Evolutionary conservation across 2,797 vertebrate genomes (phyloP).

Genomic region (Sebastiscus albofasciatus): DNA sequence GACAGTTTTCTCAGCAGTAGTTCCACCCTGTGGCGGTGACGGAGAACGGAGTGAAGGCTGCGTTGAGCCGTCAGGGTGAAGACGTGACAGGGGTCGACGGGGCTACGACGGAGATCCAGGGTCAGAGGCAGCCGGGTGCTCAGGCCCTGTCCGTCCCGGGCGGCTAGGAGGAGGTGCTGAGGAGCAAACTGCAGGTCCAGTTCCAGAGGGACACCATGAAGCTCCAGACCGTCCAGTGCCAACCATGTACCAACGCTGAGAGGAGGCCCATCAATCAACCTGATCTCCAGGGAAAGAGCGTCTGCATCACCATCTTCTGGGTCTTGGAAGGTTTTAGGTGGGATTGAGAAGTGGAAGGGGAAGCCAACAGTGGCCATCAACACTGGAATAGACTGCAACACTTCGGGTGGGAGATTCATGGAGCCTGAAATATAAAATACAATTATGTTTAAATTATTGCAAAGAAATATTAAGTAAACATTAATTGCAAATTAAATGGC

Average conservation of each 20-base stretch:
- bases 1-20: conserved; percentile 64
- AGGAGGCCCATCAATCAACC: conserved; percentile 39
- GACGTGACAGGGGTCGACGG: conserved; percentile 40
- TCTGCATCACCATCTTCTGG: conserved; percentile 70
- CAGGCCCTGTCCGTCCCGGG: conserved; percentile 57
- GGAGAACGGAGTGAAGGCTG: conserved; percentile 48
- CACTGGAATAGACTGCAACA: conserved; percentile 52
- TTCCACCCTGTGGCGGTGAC: conserved; percentile 51
- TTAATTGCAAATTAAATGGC: background rate
- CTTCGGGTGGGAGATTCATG: conserved; percentile 58
- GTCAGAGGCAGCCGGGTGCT: conserved; percentile 43
- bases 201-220: conserved; percentile 65
- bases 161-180: conserved; percentile 65
- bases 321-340: conserved; percentile 62
- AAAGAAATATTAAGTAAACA: background rate
- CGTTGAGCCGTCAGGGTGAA: conserved; percentile 29
- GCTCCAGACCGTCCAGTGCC: conserved; percentile 55
- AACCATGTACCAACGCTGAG: conserved; percentile 61
- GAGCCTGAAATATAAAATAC: conserved; percentile 11
- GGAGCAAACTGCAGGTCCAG: conserved; percentile 68
- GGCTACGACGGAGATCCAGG: conserved; percentile 47
- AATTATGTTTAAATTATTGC: background rate
- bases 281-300: conserved; percentile 59
- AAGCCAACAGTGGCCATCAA: conserved; percentile 69
- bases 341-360: conserved; percentile 67